Evolutionary conservation across 2,113 vertebrate species (phyloP), one percentile per base, ranked within the genome.

Genomic region (Hyperoodon ampullatus): DNA sequence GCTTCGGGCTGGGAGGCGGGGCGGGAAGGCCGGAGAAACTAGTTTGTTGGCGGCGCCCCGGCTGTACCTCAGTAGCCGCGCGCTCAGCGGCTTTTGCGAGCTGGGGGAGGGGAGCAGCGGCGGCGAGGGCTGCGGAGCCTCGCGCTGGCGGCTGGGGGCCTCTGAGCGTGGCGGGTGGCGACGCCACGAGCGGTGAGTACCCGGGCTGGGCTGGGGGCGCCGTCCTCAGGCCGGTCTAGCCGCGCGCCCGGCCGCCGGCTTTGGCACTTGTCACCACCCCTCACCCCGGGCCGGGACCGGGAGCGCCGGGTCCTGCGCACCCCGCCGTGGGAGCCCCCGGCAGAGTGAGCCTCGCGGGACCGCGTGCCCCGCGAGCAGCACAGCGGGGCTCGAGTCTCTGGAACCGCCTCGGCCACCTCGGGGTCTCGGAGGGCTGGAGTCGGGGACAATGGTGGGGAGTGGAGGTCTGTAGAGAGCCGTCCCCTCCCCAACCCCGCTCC

Each of bases 21-120:
- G 94, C 93, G 88, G 94, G 88, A 82, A 86, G 91, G 94, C 90
- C 94, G 77, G 98, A 95, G 94, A 98, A 98, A 98, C 96, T 97
- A 94, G 98, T 96, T 98, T 68, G 90, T 95, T 88, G 72, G 97
- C 78, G 68, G 96, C 90, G 33, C 42, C 88, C 0, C 0, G 13
- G 60, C 66, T 15, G 70, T 35, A 14, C 5, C 13, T 95, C 80
- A 0, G n/a, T 33, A 6, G 58, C 90, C 50, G 65, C 23, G 35
- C n/a, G 7, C 16, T 74, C 44, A 1, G 23, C 33, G 53, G 30
- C 19, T 6, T 92, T 3, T 53, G 80, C 1, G 77, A 35, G 39
- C 39, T 39, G 3, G 39, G 39, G 39, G 39, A 39, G 39, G 39
- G 39, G 39, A 39, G 39, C 39, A 39, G 39, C 39, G 39, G 39